These are phyloP conservation scores for Cheilosia pagana DNA, from an alignment of 2,888 invertebrate genomes.

Conservation along the genomic window DNA sequence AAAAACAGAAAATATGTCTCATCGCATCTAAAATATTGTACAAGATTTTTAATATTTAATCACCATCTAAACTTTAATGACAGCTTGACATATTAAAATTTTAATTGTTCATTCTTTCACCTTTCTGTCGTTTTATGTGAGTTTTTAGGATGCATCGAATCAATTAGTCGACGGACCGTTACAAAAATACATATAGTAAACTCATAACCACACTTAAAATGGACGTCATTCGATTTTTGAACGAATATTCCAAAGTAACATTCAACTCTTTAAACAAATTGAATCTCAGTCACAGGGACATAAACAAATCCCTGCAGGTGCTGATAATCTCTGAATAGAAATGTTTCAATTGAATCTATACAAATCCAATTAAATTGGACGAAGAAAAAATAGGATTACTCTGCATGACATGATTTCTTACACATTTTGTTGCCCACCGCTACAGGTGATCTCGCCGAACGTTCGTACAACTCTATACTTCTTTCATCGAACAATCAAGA, in stretches of 20 bases:
- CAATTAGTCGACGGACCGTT: too few species aligned
- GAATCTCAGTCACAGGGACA: neutral
- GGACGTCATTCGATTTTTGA: neutral
- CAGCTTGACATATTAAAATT: neutral
- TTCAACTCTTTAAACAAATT: neutral
- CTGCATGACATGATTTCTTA: conserved; percentile 36
- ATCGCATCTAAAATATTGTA: neutral
- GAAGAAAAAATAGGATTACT: conserved; percentile 16
- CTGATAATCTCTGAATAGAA: conserved; percentile 37
- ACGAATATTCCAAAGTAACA: neutral
- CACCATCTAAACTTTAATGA: neutral
- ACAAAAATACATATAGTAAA: neutral
- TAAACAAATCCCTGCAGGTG: conserved; percentile 16
- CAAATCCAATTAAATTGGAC: conserved; percentile 41
- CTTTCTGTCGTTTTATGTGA: neutral
- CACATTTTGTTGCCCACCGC: conserved; percentile 25
- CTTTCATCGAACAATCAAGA: conserved; percentile 59
- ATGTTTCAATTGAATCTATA: conserved; percentile 61
- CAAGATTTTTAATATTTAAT: neutral
- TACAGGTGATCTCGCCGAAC: conserved; percentile 3
- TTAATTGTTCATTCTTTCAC: neutral
- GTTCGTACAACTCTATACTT: conserved; percentile 5
- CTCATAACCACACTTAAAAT: neutral
- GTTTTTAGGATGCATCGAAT: neutral
- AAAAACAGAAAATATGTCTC: neutral